These are phyloP conservation scores for Anhinga rufa DNA, from an alignment of 2,113 vertebrate genomes.

Conservation along the genomic window DNA sequence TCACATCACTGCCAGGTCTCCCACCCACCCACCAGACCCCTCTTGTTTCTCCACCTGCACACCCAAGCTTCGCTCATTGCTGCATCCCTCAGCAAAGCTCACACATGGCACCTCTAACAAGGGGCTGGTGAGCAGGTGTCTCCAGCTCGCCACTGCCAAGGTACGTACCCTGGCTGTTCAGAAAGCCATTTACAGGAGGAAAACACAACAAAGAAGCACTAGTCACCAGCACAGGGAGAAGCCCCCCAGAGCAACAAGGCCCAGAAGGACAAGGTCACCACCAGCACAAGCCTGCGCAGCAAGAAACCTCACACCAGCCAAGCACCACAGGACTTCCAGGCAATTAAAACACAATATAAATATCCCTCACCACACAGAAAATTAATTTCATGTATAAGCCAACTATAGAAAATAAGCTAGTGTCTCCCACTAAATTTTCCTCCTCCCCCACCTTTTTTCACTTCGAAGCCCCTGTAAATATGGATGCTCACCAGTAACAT, in stretches of 20 bases:
- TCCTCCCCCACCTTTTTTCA: background rate
- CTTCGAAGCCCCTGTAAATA: background rate
- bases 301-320: too few species aligned
- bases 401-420: rapidly evolving
- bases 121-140: background rate
- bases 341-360: background rate
- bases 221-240: background rate
- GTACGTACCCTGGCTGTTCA: rapidly evolving
- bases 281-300: background rate
- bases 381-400: rapidly evolving
- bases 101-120: rapidly evolving
- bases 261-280: background rate
- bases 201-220: background rate
- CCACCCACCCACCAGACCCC: background rate
- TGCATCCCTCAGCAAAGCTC: background rate
- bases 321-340: background rate
- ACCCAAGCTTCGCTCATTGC: rapidly evolving
- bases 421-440: background rate
- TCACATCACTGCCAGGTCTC: background rate
- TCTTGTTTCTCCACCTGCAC: too few species aligned
- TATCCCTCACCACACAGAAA: background rate
- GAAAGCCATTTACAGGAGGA: background rate
- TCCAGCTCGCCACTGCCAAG: background rate
- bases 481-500: background rate
- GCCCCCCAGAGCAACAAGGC: background rate